Conservation (phyloP, 2,797 vertebrate genomes). For the Vespertilio murinus region DNA sequence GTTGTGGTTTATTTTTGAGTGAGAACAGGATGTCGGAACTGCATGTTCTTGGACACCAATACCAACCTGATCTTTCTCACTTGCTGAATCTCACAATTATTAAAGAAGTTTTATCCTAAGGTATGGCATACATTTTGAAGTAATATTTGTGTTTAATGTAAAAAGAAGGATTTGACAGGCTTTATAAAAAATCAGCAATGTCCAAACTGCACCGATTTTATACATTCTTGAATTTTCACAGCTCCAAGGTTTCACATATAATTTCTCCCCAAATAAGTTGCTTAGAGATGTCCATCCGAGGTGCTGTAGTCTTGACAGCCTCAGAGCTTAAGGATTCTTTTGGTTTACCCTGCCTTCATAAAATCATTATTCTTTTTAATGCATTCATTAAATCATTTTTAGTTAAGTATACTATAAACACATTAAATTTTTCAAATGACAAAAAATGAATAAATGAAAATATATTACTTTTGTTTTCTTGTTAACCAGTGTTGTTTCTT, state of each 20-base stretch:
- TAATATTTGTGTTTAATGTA: not conserved
- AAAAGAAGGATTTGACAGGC: conserved; percentile 8
- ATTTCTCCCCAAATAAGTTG: conserved; percentile 16
- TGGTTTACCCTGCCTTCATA: not conserved
- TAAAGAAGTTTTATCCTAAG: conserved; percentile 2
- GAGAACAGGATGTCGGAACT: conserved; percentile 58
- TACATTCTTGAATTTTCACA: conserved; percentile 13
- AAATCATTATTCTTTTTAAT: not conserved
- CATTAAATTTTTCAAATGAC: not conserved
- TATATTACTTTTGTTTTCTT: not conserved
- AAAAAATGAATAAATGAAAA: not conserved
- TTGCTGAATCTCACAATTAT: not conserved
- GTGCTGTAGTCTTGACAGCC: not conserved
- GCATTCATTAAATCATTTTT: not conserved
- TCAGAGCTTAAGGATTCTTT: not conserved
- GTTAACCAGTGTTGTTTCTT: not conserved
- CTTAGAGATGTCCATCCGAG: not conserved
- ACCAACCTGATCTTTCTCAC: conserved; percentile 39
- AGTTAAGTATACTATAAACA: not conserved
- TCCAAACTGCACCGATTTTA: not conserved
- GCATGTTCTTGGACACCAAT: conserved; percentile 31
- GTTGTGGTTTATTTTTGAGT: conserved; percentile 40
- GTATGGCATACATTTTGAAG: not conserved
- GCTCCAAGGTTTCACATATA: not conserved
- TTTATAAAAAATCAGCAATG: not conserved